Evolutionary conservation across 2,113 vertebrate genomes (phyloP), one percentile per base, ranked within the genome.

Genomic region (Rhabdomys dilectus): DNA sequence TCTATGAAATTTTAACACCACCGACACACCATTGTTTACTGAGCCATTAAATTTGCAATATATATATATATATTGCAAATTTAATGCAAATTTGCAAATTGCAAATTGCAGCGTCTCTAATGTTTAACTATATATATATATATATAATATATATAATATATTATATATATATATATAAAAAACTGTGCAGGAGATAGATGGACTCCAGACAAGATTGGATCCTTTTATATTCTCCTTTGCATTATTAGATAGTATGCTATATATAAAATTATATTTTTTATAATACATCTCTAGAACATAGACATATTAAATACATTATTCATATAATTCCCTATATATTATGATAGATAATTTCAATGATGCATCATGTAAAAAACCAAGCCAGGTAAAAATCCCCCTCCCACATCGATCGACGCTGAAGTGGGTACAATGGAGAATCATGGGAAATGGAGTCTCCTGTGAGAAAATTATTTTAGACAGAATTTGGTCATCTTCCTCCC

Each of bases 401-500:
- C 34, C 8, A 34, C 36, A 31, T 70, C 26, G 17, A 11, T 72
- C 51, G 82, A 42, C 77, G 53, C 64, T 36, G 56, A 68, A 80
- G 76, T 21, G 48, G 34, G 24, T 53, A 81, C 29, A 26, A 76
- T 58, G 29, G 39, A 4, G 26, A 5, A 7, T 70, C 11, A 7
- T 88, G 17, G 22, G 58, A 70, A 88, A 22, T 36, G 22, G 26
- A 88, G n/a, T 68, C 81, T 82, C 88, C n/a, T 58, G 90, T 86
- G 56, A 93, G 62, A 34, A 94, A 86, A 93, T 93, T 45, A 62
- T 82, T 93, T 93, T 58, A 89, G 73, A 75, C 48, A 77, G 80
- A 81, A 51, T 58, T 72, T 56, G 92, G 89, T 88, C 91, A 58
- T 77, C 80, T 93, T 42, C 42, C 24, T 96, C 42, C 58, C 66